Base-by-base conservation (phyloP, 1,140 invertebrate genomes). In the Nasonia longicornis region DNA sequence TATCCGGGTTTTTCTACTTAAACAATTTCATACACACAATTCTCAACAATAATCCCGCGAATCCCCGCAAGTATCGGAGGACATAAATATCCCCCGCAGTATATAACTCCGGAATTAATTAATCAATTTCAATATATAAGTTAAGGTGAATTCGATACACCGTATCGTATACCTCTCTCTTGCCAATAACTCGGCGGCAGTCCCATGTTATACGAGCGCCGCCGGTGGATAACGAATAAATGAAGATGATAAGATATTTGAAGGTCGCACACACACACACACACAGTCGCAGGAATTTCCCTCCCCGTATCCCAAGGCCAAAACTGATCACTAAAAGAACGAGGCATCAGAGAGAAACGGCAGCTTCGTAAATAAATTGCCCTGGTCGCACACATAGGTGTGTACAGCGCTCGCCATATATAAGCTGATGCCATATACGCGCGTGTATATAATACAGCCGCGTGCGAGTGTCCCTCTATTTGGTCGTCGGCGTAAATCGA, bases 291-390 rank as follows among this genome's bases (percentile, higher is more conserved):
- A 16, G 16, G 45, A 58, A 58, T 58, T 58, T 58, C 52, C 52
- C 52, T 58, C 20, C n/a, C n/a, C 52, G 52, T 26, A 1, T 48
- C 12, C 45, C 45, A 48, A 58, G 52, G 52, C 16, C 16, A 7
- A 58, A 73, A 73, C 26, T 48, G 42, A 73, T 48, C n/a, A 29
- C 48, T 29, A 75, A 75, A 22, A 58, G 52, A 58, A 58, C 6
- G 52, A 6, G 6, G 16, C 16, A 58, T 20, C 52, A 7, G 42
- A 74, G 45, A 16, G 72, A 26, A 26, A 74, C 45, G 48, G n/a
- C 45, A 58, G 16, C 52, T 29, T 58, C 48, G 73, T 75, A 58
- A 63, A 75, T 75, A 75, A 75, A 75, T 75, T 75, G n/a, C 4
- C 26, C 26, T 20, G 14, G 12, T 2, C 45, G 42, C 45, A 48